These are phyloP conservation scores for Trematomus bernacchii DNA, from an alignment of 2,797 vertebrate species.

Conservation along the genomic window DNA sequence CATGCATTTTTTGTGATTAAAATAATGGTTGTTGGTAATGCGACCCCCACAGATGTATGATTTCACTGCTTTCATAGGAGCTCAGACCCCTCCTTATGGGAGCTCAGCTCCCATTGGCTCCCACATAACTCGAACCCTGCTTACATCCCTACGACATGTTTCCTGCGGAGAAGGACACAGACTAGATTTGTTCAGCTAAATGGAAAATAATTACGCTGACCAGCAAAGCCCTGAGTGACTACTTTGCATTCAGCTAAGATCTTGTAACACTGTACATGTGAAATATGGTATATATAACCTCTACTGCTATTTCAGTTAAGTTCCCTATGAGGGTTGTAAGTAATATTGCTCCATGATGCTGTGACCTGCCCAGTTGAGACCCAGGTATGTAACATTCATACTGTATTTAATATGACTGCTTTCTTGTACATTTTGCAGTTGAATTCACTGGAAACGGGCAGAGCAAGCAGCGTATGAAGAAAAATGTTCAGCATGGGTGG, in stretches of 20 bases:
- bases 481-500: slow-evolving; percentile 37
- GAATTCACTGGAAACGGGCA: slow-evolving; percentile 21
- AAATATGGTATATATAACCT: neutral
- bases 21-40: no score
- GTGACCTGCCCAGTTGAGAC: slow-evolving; percentile 16
- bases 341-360: slow-evolving; percentile 34
- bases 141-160: neutral
- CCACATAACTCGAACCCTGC: no score
- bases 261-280: slow-evolving; percentile 47
- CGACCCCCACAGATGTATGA: no score
- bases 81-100: no score
- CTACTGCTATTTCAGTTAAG: slow-evolving; percentile 40
- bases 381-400: slow-evolving; percentile 1
- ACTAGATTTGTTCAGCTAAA: slow-evolving; percentile 56
- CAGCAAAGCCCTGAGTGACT: slow-evolving; percentile 72
- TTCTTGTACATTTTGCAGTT: slow-evolving; percentile 15
- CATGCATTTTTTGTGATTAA: no score
- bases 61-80: no score
- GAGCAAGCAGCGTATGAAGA: slow-evolving; percentile 26
- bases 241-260: slow-evolving; percentile 32
- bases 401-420: slow-evolving; percentile 3
- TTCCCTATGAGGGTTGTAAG: slow-evolving; percentile 58
- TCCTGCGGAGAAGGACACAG: slow-evolving; percentile 36
- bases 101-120: no score
- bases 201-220: slow-evolving; percentile 34